A percentile compares a stretch with the other conserved stretches of the same genome.
These are phyloP conservation scores for Oncorhynchus mykiss DNA, from an alignment of 2,113 vertebrate species.

Conservation along the genomic window DNA sequence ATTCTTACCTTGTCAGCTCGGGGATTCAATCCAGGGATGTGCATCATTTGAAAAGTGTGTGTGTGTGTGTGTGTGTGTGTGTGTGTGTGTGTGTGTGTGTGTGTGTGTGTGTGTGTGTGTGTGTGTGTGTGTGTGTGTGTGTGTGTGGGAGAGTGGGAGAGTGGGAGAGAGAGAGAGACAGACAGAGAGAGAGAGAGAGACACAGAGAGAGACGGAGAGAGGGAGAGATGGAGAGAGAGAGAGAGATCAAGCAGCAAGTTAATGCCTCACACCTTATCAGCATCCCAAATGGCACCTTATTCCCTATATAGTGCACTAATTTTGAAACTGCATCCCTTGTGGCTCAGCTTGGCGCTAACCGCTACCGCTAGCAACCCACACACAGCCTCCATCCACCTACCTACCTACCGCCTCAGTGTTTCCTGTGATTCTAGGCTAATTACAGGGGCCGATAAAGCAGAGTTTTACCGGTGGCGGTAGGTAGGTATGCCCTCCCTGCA, in stretches of 20 bases:
- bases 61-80: no score
- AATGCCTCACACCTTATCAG: not conserved
- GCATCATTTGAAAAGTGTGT: no score
- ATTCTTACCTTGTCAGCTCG: no score
- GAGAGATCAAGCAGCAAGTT: not conserved
- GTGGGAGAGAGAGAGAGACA: not conserved
- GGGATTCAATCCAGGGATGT: no score
- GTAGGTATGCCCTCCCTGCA: not conserved
- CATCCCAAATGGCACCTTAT: no score
- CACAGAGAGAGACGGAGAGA: not conserved
- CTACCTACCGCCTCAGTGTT: not conserved
- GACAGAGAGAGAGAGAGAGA: not conserved
- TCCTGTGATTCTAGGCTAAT: not conserved
- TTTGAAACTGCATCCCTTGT: no score
- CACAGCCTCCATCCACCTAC: not conserved
- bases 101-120: not conserved
- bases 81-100: not conserved
- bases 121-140: no score
- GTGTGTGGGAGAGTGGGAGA: not conserved
- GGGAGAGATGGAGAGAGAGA: not conserved
- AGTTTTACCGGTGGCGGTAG: not conserved
- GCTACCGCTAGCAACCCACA: not conserved
- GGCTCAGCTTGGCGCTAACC: no score
- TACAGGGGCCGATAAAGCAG: not conserved
- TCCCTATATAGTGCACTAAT: no score